Evolutionary conservation across 2,113 vertebrate species (phyloP), one percentile per base, ranked within the genome.

Genomic region (Gorsachius goisagi): DNA sequence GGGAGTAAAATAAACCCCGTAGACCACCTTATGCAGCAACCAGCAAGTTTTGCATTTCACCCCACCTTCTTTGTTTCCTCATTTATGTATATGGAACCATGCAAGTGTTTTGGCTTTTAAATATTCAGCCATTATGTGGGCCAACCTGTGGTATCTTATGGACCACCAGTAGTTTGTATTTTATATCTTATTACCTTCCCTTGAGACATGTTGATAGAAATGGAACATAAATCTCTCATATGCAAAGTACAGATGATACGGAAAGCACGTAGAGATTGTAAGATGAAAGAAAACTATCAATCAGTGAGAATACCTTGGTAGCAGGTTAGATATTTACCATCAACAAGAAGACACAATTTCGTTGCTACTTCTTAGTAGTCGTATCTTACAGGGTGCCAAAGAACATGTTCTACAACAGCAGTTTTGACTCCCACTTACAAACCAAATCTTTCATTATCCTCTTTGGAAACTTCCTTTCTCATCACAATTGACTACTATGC

Each of bases 381-480:
- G 5, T 67, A 35, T 33, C 26, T 47, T 41, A 37, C 4, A 80
- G 41, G 12, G 21, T 49, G 9, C 13, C 44, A 80, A 66, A 85
- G 44, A 88, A 30, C 9, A 75, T 9, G 2, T 83, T 80, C 55
- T 76, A 30, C 6, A 26, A 39, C 28, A 55, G 47, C 39, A 88
- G 64, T 59, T 80, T 86, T 71, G 67, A 39, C 28, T 84, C 67
- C 78, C 50, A 47, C 55, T 91, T 69, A 41, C 33, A 83, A 86
- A 83, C 85, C 71, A 77, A 85, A 88, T 59, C n/a, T 86, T 95
- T 86, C 50, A 67, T 96, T 83, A 81, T 63, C 21, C 44, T 73
- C 59, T 82, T 81, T 64, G 53, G 75, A 83, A 71, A 81, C 37
- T 86, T 89, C 39, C n/a, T 44, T 56, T 93, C 49, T 55, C 0